Evolutionary conservation across 2,113 vertebrate genomes (phyloP).

Genomic region (Madoqua kirkii): DNA sequence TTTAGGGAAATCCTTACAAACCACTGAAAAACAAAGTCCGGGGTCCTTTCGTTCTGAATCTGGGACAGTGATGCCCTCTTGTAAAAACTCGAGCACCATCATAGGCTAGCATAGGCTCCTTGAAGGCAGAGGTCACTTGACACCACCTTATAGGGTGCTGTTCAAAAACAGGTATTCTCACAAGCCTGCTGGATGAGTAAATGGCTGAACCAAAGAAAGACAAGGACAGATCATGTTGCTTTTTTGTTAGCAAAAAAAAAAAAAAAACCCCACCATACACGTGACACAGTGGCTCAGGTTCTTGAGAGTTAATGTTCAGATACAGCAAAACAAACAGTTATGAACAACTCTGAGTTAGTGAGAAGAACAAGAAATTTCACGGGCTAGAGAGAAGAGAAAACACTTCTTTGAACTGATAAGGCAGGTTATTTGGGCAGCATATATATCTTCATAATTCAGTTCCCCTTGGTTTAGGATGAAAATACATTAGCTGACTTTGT

Average conservation of each 20-base stretch:
- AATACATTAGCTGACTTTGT: not conserved
- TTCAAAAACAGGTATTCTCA: not conserved
- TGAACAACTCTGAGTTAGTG: not conserved
- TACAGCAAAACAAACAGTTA: not conserved
- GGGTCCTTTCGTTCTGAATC: not conserved
- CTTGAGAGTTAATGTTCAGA: not conserved
- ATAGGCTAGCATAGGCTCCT: not conserved
- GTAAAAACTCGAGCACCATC: not conserved
- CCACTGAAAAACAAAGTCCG: not conserved
- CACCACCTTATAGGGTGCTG: fast-evolving
- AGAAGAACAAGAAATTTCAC: not conserved
- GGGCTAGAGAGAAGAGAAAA: not conserved
- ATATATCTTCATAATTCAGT: slow-evolving; percentile 24
- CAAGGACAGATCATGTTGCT: not conserved
- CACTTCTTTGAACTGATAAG: not conserved
- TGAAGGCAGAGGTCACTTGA: not conserved
- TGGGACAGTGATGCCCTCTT: not conserved
- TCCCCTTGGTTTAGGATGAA: not conserved
- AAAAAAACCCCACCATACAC: too few species aligned
- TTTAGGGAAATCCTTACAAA: not conserved
- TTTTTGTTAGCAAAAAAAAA: not conserved
- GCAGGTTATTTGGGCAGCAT: not conserved
- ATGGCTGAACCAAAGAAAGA: not conserved
- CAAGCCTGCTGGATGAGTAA: not conserved
- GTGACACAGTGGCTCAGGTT: too few species aligned